phyloP scores from a whole-genome alignment of 2,797 vertebrate genomes.

The Podarcis lilfordi region DNA sequence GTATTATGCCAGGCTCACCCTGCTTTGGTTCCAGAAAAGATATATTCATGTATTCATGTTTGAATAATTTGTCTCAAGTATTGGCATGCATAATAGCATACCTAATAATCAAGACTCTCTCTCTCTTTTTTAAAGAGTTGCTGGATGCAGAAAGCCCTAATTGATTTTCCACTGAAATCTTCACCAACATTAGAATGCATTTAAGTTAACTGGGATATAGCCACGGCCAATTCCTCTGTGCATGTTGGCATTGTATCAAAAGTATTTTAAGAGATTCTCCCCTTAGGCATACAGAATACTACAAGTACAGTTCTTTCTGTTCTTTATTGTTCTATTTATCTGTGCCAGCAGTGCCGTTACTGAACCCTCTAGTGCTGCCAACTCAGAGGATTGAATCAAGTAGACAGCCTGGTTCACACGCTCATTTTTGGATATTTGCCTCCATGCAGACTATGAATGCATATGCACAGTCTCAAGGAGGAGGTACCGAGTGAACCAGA shows the following conservation, averaged over 20 bases:
- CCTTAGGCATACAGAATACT: slow-evolving; percentile 56
- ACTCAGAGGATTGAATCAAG: neutral
- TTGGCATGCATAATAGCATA: slow-evolving; percentile 18
- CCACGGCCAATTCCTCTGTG: slow-evolving; percentile 64
- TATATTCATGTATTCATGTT: neutral
- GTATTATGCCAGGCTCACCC: neutral
- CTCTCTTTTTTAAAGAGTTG: slow-evolving; percentile 52
- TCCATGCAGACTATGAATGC: neutral
- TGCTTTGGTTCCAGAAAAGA: neutral
- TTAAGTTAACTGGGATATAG: slow-evolving; percentile 60
- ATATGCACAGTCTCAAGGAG: neutral
- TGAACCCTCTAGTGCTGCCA: slow-evolving; percentile 10
- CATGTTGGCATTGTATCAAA: slow-evolving; percentile 69
- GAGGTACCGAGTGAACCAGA: neutral
- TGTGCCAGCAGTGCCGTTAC: slow-evolving; percentile 17
- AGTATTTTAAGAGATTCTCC: slow-evolving; percentile 66
- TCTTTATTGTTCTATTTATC: slow-evolving; percentile 20
- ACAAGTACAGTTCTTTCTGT: slow-evolving; percentile 61
- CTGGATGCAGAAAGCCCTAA: slow-evolving; percentile 60
- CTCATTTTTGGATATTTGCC: neutral
- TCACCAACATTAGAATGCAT: slow-evolving; percentile 58
- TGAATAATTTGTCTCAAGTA: slow-evolving; percentile 34
- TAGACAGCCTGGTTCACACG: neutral
- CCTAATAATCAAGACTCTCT: slow-evolving; percentile 36
- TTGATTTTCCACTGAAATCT: slow-evolving; percentile 57